Base-by-base conservation (phyloP, 2,888 invertebrate species). In the Platerodrilus igneus region DNA sequence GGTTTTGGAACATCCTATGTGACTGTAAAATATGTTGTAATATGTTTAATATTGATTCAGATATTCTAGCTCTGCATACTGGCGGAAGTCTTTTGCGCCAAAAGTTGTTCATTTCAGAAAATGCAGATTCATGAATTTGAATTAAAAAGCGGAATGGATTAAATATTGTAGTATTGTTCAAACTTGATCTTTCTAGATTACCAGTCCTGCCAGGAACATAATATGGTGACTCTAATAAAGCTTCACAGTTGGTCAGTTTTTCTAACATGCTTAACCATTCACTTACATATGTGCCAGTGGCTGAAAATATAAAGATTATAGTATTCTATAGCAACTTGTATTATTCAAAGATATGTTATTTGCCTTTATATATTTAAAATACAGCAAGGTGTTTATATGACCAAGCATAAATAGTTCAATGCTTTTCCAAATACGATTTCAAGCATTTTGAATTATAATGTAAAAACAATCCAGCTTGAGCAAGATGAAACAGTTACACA, bases 211-310 rank as follows among this genome's bases (percentile, higher is more conserved):
- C 67, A 3, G 80, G 77, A 44, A 86, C 74, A 0, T 78, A 74
- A 59, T 89, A 86, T 0, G 86, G 85, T 0, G 86, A 83, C 50
- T 89, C 88, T 1, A 88, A 64, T 31, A 89, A 79, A 0, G 82
- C 79, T 57, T 86, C 83, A 0, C 88, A 86, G 67, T 88, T 89
- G 0, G 86, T 83, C 81, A 90, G 81, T 65, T 87, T 86, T 60
- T 89, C 89, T 6, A 89, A 70, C 1, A 89, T 68, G 67, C 83
- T 78, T 3, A 90, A 67, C 88, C 88, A 89, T 0, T 86, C 83
- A 60, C 89, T 88, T 8, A 89, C 65, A 55, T 88, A 88, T 63
- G 89, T 88, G 0, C 85, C 82, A 1, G 84, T 82, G 7, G 83
- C 63, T 62, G 40, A 27, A 37, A 27, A 36, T n/a, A n/a, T n/a